phyloP scores from a whole-genome alignment of 2,888 invertebrate genomes.

The Callinectes sapidus region DNA sequence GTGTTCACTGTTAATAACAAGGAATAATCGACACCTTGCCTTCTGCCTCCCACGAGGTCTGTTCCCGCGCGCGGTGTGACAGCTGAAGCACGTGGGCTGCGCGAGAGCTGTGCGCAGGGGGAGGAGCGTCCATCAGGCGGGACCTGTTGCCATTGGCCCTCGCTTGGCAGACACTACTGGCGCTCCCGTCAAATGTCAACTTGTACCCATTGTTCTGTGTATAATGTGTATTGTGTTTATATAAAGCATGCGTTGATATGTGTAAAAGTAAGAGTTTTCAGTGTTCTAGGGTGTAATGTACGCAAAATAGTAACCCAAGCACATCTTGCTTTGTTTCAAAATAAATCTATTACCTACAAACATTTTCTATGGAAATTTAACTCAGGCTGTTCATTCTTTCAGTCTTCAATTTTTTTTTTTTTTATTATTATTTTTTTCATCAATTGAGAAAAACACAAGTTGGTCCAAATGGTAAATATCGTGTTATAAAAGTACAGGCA shows the following conservation, averaged over 20 bases:
- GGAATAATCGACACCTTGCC: background rate
- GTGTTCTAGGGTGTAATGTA: background rate
- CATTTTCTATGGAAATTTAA: background rate
- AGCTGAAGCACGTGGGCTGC: constrained; percentile 54
- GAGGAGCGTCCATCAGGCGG: constrained; percentile 45
- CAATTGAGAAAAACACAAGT: background rate
- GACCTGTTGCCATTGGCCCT: constrained; percentile 34
- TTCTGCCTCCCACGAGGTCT: background rate
- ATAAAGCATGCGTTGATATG: background rate
- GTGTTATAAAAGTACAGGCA: background rate
- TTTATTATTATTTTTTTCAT: background rate
- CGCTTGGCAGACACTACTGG: constrained; percentile 4
- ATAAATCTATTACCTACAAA: background rate
- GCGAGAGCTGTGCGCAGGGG: constrained; percentile 35
- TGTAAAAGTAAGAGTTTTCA: background rate
- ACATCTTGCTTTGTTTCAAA: background rate
- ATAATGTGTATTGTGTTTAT: background rate
- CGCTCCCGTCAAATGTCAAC: constrained; percentile 43
- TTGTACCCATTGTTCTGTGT: background rate
- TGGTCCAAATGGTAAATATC: background rate
- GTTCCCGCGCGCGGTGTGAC: constrained; percentile 40
- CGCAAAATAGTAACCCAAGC: background rate
- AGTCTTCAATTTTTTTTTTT: background rate
- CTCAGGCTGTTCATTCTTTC: background rate
- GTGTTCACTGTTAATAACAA: background rate